phyloP scores from a whole-genome alignment of 1,140 invertebrate species.

The Bombus difficillimus region DNA sequence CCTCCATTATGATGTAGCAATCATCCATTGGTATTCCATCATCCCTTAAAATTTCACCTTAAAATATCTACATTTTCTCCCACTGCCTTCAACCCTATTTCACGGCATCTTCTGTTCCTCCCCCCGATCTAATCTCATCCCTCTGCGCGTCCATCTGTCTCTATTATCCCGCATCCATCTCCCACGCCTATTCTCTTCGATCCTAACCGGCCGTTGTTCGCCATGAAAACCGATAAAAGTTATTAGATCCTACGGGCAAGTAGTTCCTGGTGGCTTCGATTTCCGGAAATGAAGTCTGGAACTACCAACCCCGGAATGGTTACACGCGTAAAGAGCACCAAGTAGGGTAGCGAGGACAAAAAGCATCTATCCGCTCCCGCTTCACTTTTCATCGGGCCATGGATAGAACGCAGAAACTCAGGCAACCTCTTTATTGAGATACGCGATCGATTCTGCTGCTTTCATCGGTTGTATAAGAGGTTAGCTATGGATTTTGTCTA shows the following conservation, averaged over 20 bases:
- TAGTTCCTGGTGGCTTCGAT: slow-evolving; percentile 33
- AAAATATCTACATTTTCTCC: slow-evolving; percentile 37
- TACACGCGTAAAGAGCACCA: not conserved
- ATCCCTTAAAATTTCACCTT: not conserved
- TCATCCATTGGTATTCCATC: slow-evolving; percentile 4
- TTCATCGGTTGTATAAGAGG: not conserved
- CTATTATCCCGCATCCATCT: slow-evolving; percentile 47
- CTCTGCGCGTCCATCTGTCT: slow-evolving; percentile 34
- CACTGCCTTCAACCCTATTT: slow-evolving; percentile 13
- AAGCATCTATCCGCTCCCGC: not conserved
- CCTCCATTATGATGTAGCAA: slow-evolving; percentile 29
- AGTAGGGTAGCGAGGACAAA: not conserved
- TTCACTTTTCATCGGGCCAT: not conserved
- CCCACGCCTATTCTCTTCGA: slow-evolving; percentile 28
- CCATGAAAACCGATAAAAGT: slow-evolving; percentile 54
- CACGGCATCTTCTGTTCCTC: not conserved
- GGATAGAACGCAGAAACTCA: too few species aligned
- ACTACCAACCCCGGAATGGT: not conserved
- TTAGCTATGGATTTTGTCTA: not conserved
- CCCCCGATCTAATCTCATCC: not conserved
- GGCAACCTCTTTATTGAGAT: slow-evolving; percentile 6
- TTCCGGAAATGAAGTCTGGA: slow-evolving; percentile 41
- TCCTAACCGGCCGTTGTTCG: not conserved
- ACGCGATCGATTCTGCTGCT: slow-evolving; percentile 21
- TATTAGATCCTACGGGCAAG: slow-evolving; percentile 47